Base-by-base conservation (phyloP, 2,888 invertebrate species). In the Halocaridina rubra region DNA sequence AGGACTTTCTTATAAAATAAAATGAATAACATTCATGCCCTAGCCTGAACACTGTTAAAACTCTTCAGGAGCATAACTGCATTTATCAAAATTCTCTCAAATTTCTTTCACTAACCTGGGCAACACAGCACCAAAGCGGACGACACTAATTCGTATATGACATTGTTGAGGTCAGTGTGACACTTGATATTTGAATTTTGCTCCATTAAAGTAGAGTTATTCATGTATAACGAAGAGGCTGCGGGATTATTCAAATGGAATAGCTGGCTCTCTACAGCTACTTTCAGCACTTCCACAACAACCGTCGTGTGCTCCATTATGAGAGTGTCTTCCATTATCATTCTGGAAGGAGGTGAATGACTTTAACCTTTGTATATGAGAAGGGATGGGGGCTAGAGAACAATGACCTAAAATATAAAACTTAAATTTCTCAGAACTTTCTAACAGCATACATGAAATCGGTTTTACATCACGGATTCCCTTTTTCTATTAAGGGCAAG, bases 51-150 rank as follows among this genome's bases (percentile, higher is more conserved):
- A n/a, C n/a, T n/a, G n/a, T n/a, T n/a, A n/a, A n/a, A n/a, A n/a
- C n/a, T n/a, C n/a, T n/a, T n/a, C n/a, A n/a, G n/a, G n/a, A n/a
- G n/a, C n/a, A n/a, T n/a, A n/a, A n/a, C n/a, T n/a, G n/a, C n/a
- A n/a, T n/a, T n/a, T n/a, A n/a, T n/a, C n/a, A n/a, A n/a, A n/a
- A n/a, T n/a, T n/a, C n/a, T n/a, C n/a, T n/a, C n/a, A n/a, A n/a
- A n/a, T n/a, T n/a, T n/a, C n/a, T n/a, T n/a, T n/a, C n/a, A 81
- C 78, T 61, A 16, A 84, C 84, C 84, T 67, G 79, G 84, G 29
- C 67, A 79, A 29, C 57, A 71, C 24, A 39, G 30, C 16, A 33
- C 39, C 32, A 75, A n/a, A 53, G 79, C 67, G 30, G 67, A 64
- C n/a, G 64, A 53, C 61, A 84, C 75, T 3, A 84, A 57, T 32